Evolutionary conservation across 2,113 vertebrate genomes (phyloP).

Genomic region (Thalassarche chlororhynchos): DNA sequence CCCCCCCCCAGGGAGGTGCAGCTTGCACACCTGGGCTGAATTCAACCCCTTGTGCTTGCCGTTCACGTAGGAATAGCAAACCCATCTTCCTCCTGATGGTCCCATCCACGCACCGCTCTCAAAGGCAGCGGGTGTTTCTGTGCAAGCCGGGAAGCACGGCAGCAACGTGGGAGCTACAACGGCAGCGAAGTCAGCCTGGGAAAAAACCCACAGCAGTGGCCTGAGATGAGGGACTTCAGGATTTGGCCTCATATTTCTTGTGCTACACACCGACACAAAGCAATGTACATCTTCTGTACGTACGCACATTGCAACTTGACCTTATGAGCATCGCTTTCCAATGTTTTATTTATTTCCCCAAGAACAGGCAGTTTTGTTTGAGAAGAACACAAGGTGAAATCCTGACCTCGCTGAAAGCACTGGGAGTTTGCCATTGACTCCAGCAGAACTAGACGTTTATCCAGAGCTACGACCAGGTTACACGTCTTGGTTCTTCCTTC

Average conservation of each 20-base stretch:
- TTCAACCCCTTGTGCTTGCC: neutral
- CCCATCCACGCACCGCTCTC: neutral
- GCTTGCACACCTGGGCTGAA: neutral
- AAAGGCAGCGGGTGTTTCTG: neutral
- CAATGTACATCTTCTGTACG: neutral
- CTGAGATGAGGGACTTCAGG: neutral
- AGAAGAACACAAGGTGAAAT: conserved; percentile 26
- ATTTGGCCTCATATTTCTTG: neutral
- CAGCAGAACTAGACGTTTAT: neutral
- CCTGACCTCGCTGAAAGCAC: neutral
- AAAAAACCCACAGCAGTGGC: neutral
- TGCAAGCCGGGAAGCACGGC: neutral
- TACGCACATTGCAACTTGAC: neutral
- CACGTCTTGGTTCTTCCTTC: neutral
- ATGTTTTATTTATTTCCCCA: conserved; percentile 17
- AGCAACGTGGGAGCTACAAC: rapidly evolving
- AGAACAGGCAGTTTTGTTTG: conserved; percentile 1
- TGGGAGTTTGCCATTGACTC: neutral
- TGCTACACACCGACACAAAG: neutral
- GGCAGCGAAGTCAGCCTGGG: neutral
- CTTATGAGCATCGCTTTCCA: neutral
- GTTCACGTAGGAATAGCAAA: neutral
- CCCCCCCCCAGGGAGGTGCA: neutral
- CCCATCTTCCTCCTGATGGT: neutral
- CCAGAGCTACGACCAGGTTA: neutral